Evolutionary conservation across 2,888 invertebrate genomes (phyloP), one percentile per base, ranked within the genome.

Genomic region (Ochropacha duplaris): DNA sequence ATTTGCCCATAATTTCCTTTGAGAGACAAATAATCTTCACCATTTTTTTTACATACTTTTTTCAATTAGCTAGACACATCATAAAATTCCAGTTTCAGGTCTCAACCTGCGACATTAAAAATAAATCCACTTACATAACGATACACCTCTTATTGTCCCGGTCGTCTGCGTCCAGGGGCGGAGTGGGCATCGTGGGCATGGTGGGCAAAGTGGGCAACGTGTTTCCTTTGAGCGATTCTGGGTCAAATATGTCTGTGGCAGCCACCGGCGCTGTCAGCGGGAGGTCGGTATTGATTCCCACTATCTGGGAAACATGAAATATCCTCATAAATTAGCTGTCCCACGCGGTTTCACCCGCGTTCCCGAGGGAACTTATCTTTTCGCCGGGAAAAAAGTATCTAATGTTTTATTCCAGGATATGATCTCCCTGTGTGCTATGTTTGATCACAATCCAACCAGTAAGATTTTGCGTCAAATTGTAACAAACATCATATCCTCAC

Each of bases 261-360:
- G 78, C 77, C 0, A 87, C 81, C 0, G 91, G 92, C 1, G 85
- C 90, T 0, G 84, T 71, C 1, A 90, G 79, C 0, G 92, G 91
- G 26, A 92, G 61, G 79, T 92, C 92, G 0, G 87, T 87, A 83
- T 91, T 90, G 69, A 92, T 90, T 60, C 92, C 92, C 1, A 90
- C 90, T 59, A 90, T 92, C 92, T 91, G 81, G 0, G 16, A 0
- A 6, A 3, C 1, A 52, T 12, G 49, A 44, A n/a, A n/a, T n/a
- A n/a, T n/a, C n/a, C n/a, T n/a, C n/a, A n/a, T n/a, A n/a, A n/a
- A n/a, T n/a, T n/a, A n/a, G n/a, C n/a, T n/a, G n/a, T n/a, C n/a
- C n/a, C n/a, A n/a, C n/a, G n/a, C n/a, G n/a, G n/a, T n/a, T n/a
- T n/a, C n/a, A n/a, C n/a, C n/a, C n/a, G n/a, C n/a, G n/a, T n/a